These are phyloP conservation scores for Nephila pilipes DNA, from an alignment of 1,140 invertebrate species.

Conservation along the genomic window DNA sequence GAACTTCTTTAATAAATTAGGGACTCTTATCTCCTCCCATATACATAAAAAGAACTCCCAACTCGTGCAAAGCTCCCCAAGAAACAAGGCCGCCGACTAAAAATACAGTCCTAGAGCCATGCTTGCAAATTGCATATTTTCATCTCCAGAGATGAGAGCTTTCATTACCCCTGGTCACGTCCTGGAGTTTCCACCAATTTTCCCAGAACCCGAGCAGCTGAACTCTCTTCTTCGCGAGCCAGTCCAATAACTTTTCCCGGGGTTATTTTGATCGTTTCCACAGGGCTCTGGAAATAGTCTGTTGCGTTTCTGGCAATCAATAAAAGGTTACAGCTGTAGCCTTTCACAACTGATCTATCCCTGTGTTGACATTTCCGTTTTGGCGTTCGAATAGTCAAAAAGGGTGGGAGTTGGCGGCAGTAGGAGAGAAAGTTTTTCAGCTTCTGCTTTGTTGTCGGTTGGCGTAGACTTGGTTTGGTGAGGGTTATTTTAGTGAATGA, in stretches of 20 bases:
- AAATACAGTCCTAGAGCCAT: not conserved
- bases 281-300: not conserved
- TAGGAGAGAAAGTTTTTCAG: too few relatives aligned
- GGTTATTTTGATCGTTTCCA: not conserved
- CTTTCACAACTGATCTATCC: slow-evolving; percentile 20
- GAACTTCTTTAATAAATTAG: not conserved
- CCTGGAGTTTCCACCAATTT: not conserved
- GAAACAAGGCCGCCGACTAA: not conserved
- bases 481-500: not conserved
- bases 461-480: not conserved
- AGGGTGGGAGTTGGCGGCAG: not conserved
- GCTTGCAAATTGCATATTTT: not conserved
- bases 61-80: not conserved
- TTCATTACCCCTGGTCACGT: not conserved
- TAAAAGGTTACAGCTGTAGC: slow-evolving; percentile 26
- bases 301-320: slow-evolving; percentile 2
- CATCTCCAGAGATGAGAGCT: slow-evolving; percentile 1
- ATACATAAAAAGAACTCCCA: not conserved
- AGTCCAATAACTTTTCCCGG: slow-evolving; percentile 21
- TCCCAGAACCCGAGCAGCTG: not conserved
- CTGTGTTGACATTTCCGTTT: not conserved
- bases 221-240: not conserved
- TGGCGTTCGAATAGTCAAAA: slow-evolving; percentile 5
- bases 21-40: not conserved
- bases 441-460: not conserved